A percentile compares a stretch with the other conserved stretches of the same genome.
phyloP scores from a whole-genome alignment of 53 echinoderm and acorn worm species.

The Paracentrotus lividus region DNA sequence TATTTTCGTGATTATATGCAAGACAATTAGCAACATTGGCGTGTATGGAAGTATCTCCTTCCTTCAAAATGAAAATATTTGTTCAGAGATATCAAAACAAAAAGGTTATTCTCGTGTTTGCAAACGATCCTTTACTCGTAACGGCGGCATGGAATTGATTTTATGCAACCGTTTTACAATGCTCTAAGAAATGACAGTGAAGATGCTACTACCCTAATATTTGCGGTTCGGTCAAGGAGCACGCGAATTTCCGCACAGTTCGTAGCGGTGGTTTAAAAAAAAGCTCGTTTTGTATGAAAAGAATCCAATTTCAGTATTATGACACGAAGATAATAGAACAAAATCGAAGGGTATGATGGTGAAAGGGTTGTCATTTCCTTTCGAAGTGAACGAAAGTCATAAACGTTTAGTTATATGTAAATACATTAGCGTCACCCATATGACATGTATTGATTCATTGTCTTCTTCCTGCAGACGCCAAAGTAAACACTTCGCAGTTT shows the following conservation, averaged over 20 bases:
- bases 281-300: constrained; percentile 25
- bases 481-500: constrained; percentile 61
- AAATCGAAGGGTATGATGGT: constrained; percentile 22
- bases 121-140: constrained; percentile 15
- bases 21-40: no score
- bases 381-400: constrained; percentile 33
- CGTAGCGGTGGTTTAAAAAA: constrained; percentile 9
- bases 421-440: constrained; percentile 65
- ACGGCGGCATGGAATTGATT: constrained; percentile 35
- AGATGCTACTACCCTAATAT: not conserved
- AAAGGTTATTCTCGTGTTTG: not conserved
- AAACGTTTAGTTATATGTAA: constrained; percentile 64
- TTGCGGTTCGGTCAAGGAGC: constrained; percentile 35
- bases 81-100: not conserved
- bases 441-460: constrained; percentile 64
- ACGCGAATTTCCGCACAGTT: constrained; percentile 51
- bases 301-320: constrained; percentile 48
- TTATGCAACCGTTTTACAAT: constrained; percentile 49
- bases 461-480: constrained; percentile 22
- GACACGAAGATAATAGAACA: constrained; percentile 43
- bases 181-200: not conserved
- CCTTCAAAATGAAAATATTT: not conserved
- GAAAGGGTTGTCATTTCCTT: constrained; percentile 63
- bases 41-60: not conserved
- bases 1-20: not conserved